Conservation (phyloP, 2,888 invertebrate genomes). For the Leucania comma region DNA sequence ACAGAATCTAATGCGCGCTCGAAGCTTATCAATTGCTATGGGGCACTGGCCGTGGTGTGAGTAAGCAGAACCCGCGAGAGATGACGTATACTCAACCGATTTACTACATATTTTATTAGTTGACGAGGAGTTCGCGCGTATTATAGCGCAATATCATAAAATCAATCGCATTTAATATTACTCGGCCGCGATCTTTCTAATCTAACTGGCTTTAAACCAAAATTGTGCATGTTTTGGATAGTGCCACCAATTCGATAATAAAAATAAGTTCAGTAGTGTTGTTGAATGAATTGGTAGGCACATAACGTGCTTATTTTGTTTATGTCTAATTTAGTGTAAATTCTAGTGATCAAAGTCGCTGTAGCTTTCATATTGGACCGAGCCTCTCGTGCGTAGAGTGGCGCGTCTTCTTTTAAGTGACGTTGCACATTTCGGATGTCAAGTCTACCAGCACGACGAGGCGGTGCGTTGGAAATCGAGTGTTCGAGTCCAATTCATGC, state of each 20-base stretch:
- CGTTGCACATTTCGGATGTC: conserved; percentile 77
- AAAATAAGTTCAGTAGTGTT: background rate
- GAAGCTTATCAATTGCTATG: conserved; percentile 76
- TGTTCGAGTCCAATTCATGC: conserved; percentile 49
- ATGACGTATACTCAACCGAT: conserved; percentile 37
- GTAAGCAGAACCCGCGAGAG: conserved; percentile 36
- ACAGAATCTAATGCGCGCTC: conserved; percentile 66
- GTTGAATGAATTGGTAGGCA: background rate
- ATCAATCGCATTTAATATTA: conserved; percentile 35
- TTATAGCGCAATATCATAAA: conserved; percentile 47
- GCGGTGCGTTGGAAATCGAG: conserved; percentile 52
- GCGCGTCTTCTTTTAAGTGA: conserved; percentile 81
- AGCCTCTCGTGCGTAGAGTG: conserved; percentile 71
- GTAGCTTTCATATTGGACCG: conserved; percentile 69
- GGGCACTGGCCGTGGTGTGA: conserved; percentile 58
- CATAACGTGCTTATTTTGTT: background rate
- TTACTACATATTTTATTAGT: conserved; percentile 41
- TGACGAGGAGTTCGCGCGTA: conserved; percentile 21
- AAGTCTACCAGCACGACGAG: conserved; percentile 68
- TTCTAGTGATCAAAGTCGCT: conserved; percentile 56
- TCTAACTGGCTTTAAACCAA: conserved; percentile 16
- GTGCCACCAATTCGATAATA: background rate
- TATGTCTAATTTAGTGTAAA: background rate
- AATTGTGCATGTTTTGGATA: background rate
- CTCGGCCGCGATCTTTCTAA: conserved; percentile 21